A percentile compares a stretch with the other conserved stretches of the same genome.
These are phyloP conservation scores for Periparus ater DNA, from an alignment of 2,797 vertebrate genomes.

Conservation along the genomic window DNA sequence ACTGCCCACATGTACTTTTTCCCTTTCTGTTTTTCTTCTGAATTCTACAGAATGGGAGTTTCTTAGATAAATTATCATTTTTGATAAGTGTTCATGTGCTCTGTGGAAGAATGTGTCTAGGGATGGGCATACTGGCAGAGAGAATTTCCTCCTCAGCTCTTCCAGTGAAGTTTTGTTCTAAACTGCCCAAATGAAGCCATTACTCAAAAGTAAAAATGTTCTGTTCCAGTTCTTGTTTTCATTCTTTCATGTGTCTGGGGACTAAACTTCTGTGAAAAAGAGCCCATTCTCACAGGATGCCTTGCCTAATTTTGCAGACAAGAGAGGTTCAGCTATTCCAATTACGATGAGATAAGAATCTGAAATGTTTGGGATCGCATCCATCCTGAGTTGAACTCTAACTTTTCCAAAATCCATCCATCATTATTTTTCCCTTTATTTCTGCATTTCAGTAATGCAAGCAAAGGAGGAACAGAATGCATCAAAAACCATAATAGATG, in stretches of 20 bases:
- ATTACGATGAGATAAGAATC: slow-evolving; percentile 61
- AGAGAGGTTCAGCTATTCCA: slow-evolving; percentile 59
- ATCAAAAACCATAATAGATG: neutral
- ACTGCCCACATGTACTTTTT: neutral
- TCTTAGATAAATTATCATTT: slow-evolving; percentile 32
- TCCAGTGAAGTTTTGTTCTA: slow-evolving; percentile 12
- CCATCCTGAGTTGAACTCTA: slow-evolving; percentile 53
- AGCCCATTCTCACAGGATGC: slow-evolving; percentile 67
- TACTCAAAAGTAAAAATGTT: slow-evolving; percentile 62
- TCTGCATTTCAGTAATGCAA: neutral
- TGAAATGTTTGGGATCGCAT: slow-evolving; percentile 42
- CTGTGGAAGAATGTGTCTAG: slow-evolving; percentile 40
- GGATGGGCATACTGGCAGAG: slow-evolving; percentile 44
- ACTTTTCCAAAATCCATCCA: slow-evolving; percentile 43
- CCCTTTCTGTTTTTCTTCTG: neutral
- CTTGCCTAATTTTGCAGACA: slow-evolving; percentile 61
- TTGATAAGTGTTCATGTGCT: neutral
- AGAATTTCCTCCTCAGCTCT: slow-evolving; percentile 24
- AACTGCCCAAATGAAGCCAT: slow-evolving; percentile 20
- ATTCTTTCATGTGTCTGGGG: slow-evolving; percentile 49
- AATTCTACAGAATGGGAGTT: neutral
- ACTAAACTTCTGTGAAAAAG: slow-evolving; percentile 53
- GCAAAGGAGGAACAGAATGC: neutral
- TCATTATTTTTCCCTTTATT: slow-evolving; percentile 29
- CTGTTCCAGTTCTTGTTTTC: slow-evolving; percentile 59